Percentiles rank a stretch among this genome's conserved stretches.
Evolutionary conservation across 2,888 invertebrate species (phyloP).

Genomic region (Cabera pusaria): DNA sequence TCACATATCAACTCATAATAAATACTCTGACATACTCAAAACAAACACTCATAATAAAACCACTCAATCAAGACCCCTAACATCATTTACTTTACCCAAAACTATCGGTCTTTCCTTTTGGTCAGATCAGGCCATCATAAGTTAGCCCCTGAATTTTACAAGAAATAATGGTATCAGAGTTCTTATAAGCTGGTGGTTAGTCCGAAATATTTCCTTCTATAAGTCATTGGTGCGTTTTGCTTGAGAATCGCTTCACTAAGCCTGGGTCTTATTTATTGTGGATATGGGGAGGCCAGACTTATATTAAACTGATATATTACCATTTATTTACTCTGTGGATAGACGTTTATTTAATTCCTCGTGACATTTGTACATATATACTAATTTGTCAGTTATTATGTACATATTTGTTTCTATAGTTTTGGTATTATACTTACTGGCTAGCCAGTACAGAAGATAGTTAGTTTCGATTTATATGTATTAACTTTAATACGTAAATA

Average conservation of each 20-base stretch:
- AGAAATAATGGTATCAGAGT: conserved; percentile 26
- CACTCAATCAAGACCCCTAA: conserved; percentile 37
- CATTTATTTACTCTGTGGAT: conserved; percentile 7
- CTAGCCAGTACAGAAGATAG: too few relatives aligned
- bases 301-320: conserved; percentile 22
- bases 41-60: conserved; percentile 35
- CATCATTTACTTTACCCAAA: conserved; percentile 21
- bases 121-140: conserved; percentile 43
- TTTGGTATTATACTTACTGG: too few relatives aligned
- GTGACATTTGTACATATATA: too few relatives aligned
- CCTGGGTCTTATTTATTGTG: conserved; percentile 63
- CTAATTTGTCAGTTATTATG: too few relatives aligned
- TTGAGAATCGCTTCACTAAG: conserved; percentile 62
- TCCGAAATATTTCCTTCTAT: conserved; percentile 69
- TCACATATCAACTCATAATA: conserved; percentile 42
- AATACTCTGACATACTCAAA: conserved; percentile 43
- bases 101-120: conserved; percentile 36
- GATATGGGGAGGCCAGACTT: conserved; percentile 20
- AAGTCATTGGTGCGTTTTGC: conserved; percentile 68
- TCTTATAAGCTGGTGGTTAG: conserved; percentile 21
- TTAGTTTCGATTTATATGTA: too few relatives aligned
- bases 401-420: too few relatives aligned
- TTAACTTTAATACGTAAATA: too few relatives aligned
- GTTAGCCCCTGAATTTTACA: conserved; percentile 32
- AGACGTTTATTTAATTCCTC: conserved; percentile 1